Base-by-base conservation (phyloP, 2,113 vertebrate species). In the Semnornis frantzii region DNA sequence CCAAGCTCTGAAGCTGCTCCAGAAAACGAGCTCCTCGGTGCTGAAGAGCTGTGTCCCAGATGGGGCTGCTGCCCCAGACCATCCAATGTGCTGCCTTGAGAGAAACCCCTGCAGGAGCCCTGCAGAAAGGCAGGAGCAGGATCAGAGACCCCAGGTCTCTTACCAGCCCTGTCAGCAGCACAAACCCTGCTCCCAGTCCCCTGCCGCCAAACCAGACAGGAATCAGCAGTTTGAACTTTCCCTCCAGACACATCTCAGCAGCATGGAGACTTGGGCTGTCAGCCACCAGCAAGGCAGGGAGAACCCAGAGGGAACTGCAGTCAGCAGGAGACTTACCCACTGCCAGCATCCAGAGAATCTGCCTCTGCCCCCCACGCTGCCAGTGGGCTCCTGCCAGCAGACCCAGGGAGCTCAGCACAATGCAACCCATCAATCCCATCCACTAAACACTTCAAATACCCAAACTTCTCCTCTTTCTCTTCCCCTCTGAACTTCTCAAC, bases 61-160 rank as follows among this genome's bases (percentile, higher is more conserved):
- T 2, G 3, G 68, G 15, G 16, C 39, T 6, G 1, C 1, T 44
- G 21, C 69, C 24, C 5, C 1, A 3, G 6, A 23, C 1, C 0
- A 72, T 12, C 28, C 59, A 25, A 39, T 1, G 0, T 3, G 12
- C 18, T 48, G 11, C 10, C 46, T 8, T 7, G 48, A 39, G 1
- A 52, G 55, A 65, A 72, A n/a, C 9, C 30, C 71, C 17, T 21
- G 7, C 0, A 20, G 1, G 3, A 92, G 62, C 30, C 69, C 54
- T 24, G 75, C 0, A 8, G 50, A 30, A 52, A 79, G 28, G 37
- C 50, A 64, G 62, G 25, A 63, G 66, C 34, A 17, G 28, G 62
- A 70, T 3, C 2, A 1, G 2, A 15, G 80, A 88, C 14, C 76
- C 55, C 8, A 0, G 52, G 25, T 13, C 34, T 25, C 3, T 11